phyloP scores from a whole-genome alignment of 2,888 invertebrate genomes.

The Drosophila sordidula region DNA sequence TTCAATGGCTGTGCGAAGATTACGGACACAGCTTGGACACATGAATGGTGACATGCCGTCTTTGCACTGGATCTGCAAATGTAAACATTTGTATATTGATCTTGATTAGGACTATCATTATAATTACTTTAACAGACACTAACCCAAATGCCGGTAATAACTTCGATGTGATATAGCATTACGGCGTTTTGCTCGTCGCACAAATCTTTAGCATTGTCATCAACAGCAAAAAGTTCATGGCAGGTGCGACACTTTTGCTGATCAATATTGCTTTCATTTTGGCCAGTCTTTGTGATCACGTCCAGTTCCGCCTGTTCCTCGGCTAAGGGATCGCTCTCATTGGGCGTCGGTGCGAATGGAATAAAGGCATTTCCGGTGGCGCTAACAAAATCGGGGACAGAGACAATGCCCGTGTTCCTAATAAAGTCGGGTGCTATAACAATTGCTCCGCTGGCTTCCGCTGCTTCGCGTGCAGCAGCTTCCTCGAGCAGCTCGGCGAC shows the following conservation, averaged over 20 bases:
- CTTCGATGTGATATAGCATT: slow-evolving; percentile 64
- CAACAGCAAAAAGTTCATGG: slow-evolving; percentile 9
- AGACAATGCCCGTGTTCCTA: slow-evolving; percentile 48
- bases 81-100: background rate
- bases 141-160: slow-evolving; percentile 71
- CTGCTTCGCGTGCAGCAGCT: slow-evolving; percentile 38
- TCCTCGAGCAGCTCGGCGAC: slow-evolving; percentile 60
- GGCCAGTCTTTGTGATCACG: background rate
- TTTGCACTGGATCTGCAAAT: slow-evolving; percentile 45
- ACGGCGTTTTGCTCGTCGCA: slow-evolving; percentile 50
- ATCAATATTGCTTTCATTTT: background rate
- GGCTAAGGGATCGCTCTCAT: slow-evolving; percentile 52
- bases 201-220: slow-evolving; percentile 46
- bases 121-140: background rate
- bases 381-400: slow-evolving; percentile 47
- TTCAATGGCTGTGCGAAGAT: slow-evolving; percentile 50
- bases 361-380: slow-evolving; percentile 44
- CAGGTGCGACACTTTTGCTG: slow-evolving; percentile 59
- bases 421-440: slow-evolving; percentile 36
- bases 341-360: slow-evolving; percentile 21
- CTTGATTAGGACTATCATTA: background rate
- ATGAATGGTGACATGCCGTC: slow-evolving; percentile 28
- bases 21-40: slow-evolving; percentile 44
- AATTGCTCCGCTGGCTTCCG: slow-evolving; percentile 40
- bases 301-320: slow-evolving; percentile 9